A percentile compares a stretch with the other conserved stretches of the same genome.
Evolutionary conservation across 2,888 invertebrate species (phyloP).

Genomic region (Endomychus coccineus): DNA sequence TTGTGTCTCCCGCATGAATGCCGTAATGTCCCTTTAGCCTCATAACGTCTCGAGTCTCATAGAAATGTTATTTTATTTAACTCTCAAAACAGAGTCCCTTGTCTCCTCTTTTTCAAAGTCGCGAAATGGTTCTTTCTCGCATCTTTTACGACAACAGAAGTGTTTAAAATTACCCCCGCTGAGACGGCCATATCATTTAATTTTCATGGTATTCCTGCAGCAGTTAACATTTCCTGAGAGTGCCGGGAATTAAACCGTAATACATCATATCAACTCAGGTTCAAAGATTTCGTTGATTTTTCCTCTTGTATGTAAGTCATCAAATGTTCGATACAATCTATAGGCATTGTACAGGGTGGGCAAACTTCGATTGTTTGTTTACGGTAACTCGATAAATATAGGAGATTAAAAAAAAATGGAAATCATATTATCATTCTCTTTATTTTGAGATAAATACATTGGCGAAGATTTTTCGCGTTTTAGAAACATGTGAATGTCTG

Average conservation of each 20-base stretch:
- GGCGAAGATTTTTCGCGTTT: too few species aligned
- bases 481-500: too few species aligned
- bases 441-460: too few species aligned
- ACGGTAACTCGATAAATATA: too few species aligned
- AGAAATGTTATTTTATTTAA: conserved; percentile 44
- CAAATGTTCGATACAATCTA: too few species aligned
- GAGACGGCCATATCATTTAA: conserved; percentile 44
- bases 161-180: conserved; percentile 44
- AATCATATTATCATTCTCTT: too few species aligned
- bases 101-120: conserved; percentile 43
- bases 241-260: conserved; percentile 12
- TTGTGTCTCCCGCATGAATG: conserved; percentile 42
- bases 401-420: too few species aligned
- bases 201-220: conserved; percentile 36
- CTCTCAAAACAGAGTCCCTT: conserved; percentile 39
- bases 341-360: too few species aligned
- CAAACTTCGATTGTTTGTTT: too few species aligned
- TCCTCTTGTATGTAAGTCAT: too few species aligned
- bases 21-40: conserved; percentile 38
- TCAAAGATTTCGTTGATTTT: too few species aligned
- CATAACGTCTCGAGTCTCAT: conserved; percentile 39
- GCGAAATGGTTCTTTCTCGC: conserved; percentile 40
- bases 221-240: too few species aligned
- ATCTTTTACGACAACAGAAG: conserved; percentile 44
- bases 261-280: background rate